These are phyloP conservation scores for Anguilla anguilla DNA, from an alignment of 2,797 vertebrate species.

Conservation along the genomic window DNA sequence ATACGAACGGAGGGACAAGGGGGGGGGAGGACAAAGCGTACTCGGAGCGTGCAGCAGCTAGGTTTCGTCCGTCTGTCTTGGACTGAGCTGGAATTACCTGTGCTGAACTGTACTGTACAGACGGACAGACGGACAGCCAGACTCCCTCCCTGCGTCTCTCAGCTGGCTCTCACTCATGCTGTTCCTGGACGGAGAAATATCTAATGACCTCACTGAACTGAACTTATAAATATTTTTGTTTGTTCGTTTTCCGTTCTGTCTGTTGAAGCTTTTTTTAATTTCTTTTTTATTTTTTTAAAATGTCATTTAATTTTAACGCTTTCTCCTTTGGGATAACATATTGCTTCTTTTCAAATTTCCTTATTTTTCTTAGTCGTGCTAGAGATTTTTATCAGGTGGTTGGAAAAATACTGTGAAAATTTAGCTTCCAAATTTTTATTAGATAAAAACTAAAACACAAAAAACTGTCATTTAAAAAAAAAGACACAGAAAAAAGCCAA, in stretches of 20 bases:
- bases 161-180: slow-evolving; percentile 58
- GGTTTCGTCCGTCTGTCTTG: slow-evolving; percentile 51
- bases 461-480: slow-evolving; percentile 64
- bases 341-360: slow-evolving; percentile 73
- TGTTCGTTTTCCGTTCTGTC: slow-evolving; percentile 71
- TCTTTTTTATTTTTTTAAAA: slow-evolving; percentile 62
- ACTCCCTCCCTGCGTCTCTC: slow-evolving; percentile 55
- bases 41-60: slow-evolving; percentile 55
- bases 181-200: slow-evolving; percentile 79
- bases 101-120: slow-evolving; percentile 50
- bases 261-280: slow-evolving; percentile 68
- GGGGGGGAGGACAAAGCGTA: slow-evolving; percentile 51
- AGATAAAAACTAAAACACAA: slow-evolving; percentile 63
- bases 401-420: slow-evolving; percentile 85
- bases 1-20: slow-evolving; percentile 70
- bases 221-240: slow-evolving; percentile 66
- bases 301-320: slow-evolving; percentile 77
- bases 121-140: slow-evolving; percentile 37
- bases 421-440: slow-evolving; percentile 82
- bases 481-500: slow-evolving; percentile 65
- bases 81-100: slow-evolving; percentile 34
- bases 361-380: slow-evolving; percentile 79
- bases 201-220: slow-evolving; percentile 82
- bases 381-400: slow-evolving; percentile 85
- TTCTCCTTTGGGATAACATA: slow-evolving; percentile 73